Evolutionary conservation across 2,888 invertebrate species (phyloP).

Genomic region (Agrenia bidenticulata): DNA sequence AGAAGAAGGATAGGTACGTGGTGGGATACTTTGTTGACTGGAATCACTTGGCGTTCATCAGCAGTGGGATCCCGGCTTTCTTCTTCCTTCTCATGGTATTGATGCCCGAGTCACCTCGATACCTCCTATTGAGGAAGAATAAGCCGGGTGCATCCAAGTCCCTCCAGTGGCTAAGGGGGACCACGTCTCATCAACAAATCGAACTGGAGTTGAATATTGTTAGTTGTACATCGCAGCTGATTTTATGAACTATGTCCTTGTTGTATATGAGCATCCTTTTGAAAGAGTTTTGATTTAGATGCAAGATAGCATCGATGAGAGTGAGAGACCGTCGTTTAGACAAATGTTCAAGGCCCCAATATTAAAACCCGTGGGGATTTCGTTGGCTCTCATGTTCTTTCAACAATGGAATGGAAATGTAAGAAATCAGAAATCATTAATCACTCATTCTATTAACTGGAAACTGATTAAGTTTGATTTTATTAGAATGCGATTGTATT

Average conservation of each 20-base stretch:
- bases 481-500: too few relatives aligned
- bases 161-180: slow-evolving; percentile 63
- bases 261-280: too few relatives aligned
- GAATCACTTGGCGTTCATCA: slow-evolving; percentile 60
- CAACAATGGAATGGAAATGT: slow-evolving; percentile 63
- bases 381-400: slow-evolving; percentile 77
- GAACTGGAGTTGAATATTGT: slow-evolving; percentile 60
- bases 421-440: too few relatives aligned
- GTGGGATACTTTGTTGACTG: slow-evolving; percentile 60
- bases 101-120: slow-evolving; percentile 68
- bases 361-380: slow-evolving; percentile 71
- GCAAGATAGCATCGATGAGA: slow-evolving; percentile 37
- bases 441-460: neutral
- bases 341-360: slow-evolving; percentile 61
- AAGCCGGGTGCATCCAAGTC: slow-evolving; percentile 63
- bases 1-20: too few relatives aligned
- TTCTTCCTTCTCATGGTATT: slow-evolving; percentile 63
- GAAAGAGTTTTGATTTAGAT: slow-evolving; percentile 21
- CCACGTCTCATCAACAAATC: slow-evolving; percentile 62
- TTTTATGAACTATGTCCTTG: too few relatives aligned
- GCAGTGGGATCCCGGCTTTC: slow-evolving; percentile 62
- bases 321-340: slow-evolving; percentile 24
- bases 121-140: slow-evolving; percentile 60
- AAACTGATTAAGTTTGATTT: neutral
- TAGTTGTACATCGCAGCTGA: too few relatives aligned